phyloP scores from a whole-genome alignment of 1,140 invertebrate species.

The Brachionus paranguensis region DNA sequence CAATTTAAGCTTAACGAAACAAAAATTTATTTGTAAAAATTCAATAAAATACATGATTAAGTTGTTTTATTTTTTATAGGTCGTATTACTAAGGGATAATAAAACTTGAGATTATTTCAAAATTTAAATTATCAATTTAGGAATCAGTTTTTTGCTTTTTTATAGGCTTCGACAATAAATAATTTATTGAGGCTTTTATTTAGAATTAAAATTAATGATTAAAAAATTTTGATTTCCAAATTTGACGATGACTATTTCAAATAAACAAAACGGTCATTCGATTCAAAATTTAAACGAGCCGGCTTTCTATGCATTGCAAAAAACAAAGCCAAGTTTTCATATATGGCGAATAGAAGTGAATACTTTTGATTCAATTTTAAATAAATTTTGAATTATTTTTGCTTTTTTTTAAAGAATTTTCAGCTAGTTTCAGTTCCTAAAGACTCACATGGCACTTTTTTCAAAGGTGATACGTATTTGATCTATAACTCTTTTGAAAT shows the following conservation, averaged over 20 bases:
- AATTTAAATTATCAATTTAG: not conserved
- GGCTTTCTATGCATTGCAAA: not conserved
- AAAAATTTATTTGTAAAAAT: not conserved
- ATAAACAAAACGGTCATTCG: not conserved
- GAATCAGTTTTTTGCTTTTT: not conserved
- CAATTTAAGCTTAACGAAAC: not conserved
- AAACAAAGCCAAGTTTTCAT: not conserved
- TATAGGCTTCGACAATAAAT: not conserved
- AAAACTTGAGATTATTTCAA: not conserved
- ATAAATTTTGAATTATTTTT: not conserved
- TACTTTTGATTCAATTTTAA: not conserved
- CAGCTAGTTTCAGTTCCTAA: conserved; percentile 42
- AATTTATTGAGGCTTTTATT: not conserved
- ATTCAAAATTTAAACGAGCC: not conserved
- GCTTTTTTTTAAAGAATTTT: conserved; percentile 42
- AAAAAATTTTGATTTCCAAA: not conserved
- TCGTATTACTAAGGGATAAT: conserved; percentile 13
- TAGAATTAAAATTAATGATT: not conserved
- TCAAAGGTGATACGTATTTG: conserved; percentile 53
- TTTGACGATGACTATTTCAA: not conserved
- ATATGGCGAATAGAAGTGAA: conserved; percentile 10
- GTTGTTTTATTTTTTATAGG: not conserved
- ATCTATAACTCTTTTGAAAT: conserved; percentile 40
- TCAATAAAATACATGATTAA: conserved; percentile 1
- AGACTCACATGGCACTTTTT: conserved; percentile 47